Percentiles rank a stretch among this genome's conserved stretches.
These are phyloP conservation scores for Drosophila azteca DNA, from an alignment of 1,140 invertebrate species.

Conservation along the genomic window DNA sequence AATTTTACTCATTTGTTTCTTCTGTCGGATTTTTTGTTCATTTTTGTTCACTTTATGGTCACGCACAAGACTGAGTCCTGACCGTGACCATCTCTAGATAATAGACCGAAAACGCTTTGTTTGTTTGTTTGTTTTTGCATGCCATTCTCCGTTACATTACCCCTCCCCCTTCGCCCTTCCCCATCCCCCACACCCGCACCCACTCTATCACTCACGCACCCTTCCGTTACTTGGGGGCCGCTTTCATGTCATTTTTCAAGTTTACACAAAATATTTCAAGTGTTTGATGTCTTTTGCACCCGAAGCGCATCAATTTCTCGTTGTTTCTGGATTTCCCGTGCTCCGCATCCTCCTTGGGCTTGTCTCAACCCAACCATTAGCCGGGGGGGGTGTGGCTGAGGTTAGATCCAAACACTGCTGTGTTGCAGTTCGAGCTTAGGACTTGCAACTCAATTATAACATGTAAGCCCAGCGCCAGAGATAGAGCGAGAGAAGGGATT, in stretches of 20 bases:
- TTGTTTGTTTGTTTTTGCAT: constrained; percentile 65
- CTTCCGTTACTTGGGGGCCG: constrained; percentile 30
- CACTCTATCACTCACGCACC: neutral
- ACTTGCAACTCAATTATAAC: constrained; percentile 68
- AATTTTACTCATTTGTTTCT: too few species aligned
- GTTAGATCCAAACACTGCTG: neutral
- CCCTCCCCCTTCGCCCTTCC: neutral
- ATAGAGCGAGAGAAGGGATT: constrained; percentile 15
- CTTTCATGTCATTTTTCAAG: constrained; percentile 79
- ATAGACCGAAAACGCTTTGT: constrained; percentile 67
- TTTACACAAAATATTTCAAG: constrained; percentile 79
- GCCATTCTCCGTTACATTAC: constrained; percentile 28
- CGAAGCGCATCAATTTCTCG: constrained; percentile 71
- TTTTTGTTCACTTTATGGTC: too few species aligned
- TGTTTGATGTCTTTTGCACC: constrained; percentile 77
- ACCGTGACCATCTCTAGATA: too few species aligned
- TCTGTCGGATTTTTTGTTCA: too few species aligned
- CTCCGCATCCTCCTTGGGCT: neutral
- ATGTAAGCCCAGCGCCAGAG: constrained; percentile 58
- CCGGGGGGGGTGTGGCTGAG: neutral
- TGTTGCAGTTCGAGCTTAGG: neutral
- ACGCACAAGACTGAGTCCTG: too few species aligned
- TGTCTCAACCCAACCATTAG: neutral
- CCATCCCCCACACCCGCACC: neutral
- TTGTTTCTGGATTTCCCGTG: neutral